Percentiles rank a stretch among this genome's conserved stretches.
Conservation (phyloP, 1,140 invertebrate genomes). For the Bombus terrestris region DNA sequence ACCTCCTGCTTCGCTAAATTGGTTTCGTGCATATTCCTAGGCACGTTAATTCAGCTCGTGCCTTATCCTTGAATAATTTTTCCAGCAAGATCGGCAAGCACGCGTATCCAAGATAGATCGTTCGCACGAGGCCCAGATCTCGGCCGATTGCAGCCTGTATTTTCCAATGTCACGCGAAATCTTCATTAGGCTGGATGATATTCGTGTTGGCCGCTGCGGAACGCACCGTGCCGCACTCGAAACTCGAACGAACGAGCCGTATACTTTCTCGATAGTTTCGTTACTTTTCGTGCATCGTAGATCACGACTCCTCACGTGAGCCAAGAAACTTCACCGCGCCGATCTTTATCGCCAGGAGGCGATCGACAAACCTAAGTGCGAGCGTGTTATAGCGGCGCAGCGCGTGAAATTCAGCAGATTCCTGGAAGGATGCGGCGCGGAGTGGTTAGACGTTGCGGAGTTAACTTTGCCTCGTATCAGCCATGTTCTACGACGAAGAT, state of each 20-base stretch:
- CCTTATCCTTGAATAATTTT: conserved; percentile 3
- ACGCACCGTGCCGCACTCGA: background rate
- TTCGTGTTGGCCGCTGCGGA: conserved; percentile 9
- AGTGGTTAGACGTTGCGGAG: background rate
- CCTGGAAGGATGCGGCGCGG: background rate
- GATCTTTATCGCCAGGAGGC: background rate
- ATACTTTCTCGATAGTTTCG: background rate
- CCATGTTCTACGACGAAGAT: background rate
- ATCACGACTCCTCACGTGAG: background rate
- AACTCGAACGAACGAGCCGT: too few relatives aligned
- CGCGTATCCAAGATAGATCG: conserved; percentile 1
- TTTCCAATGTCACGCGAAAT: conserved; percentile 34
- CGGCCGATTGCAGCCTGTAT: background rate
- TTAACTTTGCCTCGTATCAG: background rate
- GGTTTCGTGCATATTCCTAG: background rate
- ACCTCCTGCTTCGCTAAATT: background rate
- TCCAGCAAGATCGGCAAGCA: conserved; percentile 1
- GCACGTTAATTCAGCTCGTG: background rate
- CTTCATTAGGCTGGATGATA: conserved; percentile 20
- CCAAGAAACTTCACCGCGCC: background rate
- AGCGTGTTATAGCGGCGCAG: too few relatives aligned
- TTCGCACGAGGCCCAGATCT: conserved; percentile 1
- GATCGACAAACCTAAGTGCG: background rate
- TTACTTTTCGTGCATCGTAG: conserved; percentile 13
- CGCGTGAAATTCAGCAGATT: background rate